A percentile compares a stretch with the other conserved stretches of the same genome.
Evolutionary conservation across 2,113 vertebrate species (phyloP).

Genomic region (Corapipo altera): DNA sequence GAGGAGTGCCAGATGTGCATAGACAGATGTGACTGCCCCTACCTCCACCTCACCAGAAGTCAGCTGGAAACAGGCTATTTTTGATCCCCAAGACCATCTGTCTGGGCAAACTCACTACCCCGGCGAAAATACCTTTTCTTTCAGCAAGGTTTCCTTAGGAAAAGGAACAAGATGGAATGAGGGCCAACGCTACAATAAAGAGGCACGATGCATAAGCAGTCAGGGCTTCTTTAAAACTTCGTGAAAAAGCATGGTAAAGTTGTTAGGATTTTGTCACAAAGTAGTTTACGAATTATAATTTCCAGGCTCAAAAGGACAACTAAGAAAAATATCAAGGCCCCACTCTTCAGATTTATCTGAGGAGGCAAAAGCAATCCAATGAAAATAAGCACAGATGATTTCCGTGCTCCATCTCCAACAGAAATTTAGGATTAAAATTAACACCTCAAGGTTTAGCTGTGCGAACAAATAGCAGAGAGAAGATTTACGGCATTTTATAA

Average conservation of each 20-base stretch:
- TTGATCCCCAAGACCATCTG: background rate
- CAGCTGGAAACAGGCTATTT: background rate
- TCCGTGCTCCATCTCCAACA: background rate
- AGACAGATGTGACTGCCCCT: background rate
- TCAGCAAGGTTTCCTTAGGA: background rate
- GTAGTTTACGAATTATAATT: background rate
- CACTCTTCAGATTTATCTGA: conserved; percentile 20
- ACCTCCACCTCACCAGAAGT: background rate
- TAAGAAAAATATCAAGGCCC: background rate
- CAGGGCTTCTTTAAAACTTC: background rate
- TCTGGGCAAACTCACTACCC: background rate
- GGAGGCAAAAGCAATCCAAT: background rate
- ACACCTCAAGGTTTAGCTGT: conserved; percentile 20
- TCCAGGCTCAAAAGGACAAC: conserved; percentile 13
- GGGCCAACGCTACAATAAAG: background rate
- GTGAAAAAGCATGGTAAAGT: background rate
- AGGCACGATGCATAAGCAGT: background rate
- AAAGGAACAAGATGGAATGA: background rate
- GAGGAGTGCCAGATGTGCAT: background rate
- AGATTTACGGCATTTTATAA: conserved; percentile 18
- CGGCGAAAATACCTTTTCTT: background rate
- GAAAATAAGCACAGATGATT: background rate
- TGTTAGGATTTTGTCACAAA: background rate
- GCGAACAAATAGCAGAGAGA: conserved; percentile 23
- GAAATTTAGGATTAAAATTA: conserved; percentile 13